Base-by-base conservation (phyloP, 2,888 invertebrate genomes). In the Norana najaformis region DNA sequence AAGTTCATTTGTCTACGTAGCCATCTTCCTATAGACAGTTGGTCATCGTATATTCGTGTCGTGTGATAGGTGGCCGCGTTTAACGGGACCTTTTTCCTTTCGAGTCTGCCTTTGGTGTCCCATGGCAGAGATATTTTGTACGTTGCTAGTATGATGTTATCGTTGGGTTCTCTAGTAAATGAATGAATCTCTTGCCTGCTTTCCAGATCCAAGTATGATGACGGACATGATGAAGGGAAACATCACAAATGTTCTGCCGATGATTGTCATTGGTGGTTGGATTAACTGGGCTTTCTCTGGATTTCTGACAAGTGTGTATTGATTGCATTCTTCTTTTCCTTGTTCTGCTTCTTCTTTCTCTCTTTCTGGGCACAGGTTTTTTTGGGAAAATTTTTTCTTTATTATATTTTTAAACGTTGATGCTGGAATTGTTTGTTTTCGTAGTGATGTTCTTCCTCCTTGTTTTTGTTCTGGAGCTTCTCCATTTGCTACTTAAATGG, bases 221-320 rank as follows among this genome's bases (percentile, higher is more conserved):
- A 98, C 98, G 0, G 99, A 99, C 93, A 99, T 99, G 98, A 95
- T 99, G 91, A 99, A 99, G 95, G 99, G 99, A 89, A 99, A 99
- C 95, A 96, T 99, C 39, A 98, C 99, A 8, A 99, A 99, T 95
- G 98, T 99, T 35, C 95, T 99, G 93, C 99, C 99, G 0, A 99
- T 99, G 99, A 98, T 99, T 92, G 97, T 99, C 8, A 99, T 99
- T 93, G 99, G 99, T 93, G 99, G 98, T 23, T 99, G 99, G 99
- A 99, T 99, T 93, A 99, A 99, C 95, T 99, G 99, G 99, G 99
- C 99, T 96, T 99, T 99, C 95, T 99, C 99, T 88, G 99, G 99
- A 90, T 99, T 99, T 94, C 97, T 99, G 82, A 99, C 99, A n/a
- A 99, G 97, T 96, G 95, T 95, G 30, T 53, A 53, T 53, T 53